Conservation (phyloP, 2,113 vertebrate species). For the Fregetta grallaria region DNA sequence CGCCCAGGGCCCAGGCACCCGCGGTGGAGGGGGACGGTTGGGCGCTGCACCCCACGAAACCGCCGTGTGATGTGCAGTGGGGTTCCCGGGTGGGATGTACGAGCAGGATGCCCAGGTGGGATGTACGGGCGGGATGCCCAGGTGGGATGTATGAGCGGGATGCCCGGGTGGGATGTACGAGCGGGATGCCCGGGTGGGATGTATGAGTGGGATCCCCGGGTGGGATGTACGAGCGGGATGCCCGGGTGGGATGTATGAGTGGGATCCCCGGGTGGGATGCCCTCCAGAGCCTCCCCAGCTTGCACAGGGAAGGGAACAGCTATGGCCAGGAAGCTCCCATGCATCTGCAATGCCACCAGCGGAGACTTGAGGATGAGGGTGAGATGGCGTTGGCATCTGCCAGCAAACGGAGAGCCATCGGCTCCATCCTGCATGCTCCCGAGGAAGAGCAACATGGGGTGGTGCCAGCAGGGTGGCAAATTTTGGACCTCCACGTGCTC, state of each 20-base stretch:
- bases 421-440: not conserved
- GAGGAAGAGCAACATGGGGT: not conserved
- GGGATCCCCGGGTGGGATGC: not conserved
- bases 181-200: no score
- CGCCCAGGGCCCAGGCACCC: not conserved
- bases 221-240: not conserved
- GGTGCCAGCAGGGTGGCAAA: not conserved
- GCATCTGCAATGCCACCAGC: accelerated
- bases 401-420: not conserved
- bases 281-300: not conserved
- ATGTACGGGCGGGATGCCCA: accelerated
- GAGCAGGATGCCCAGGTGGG: not conserved
- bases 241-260: accelerated
- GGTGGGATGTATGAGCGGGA: not conserved
- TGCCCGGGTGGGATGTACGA: not conserved
- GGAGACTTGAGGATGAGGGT: not conserved
- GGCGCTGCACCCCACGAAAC: not conserved
- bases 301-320: not conserved
- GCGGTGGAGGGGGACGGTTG: accelerated
- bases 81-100: not conserved
- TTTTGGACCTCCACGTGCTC: not conserved
- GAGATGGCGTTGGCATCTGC: not conserved
- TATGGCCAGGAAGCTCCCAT: not conserved
- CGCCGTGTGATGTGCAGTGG: accelerated
- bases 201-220: not conserved